These are phyloP conservation scores for Tachysurus vachellii DNA, from an alignment of 2,113 vertebrate genomes.

Conservation along the genomic window DNA sequence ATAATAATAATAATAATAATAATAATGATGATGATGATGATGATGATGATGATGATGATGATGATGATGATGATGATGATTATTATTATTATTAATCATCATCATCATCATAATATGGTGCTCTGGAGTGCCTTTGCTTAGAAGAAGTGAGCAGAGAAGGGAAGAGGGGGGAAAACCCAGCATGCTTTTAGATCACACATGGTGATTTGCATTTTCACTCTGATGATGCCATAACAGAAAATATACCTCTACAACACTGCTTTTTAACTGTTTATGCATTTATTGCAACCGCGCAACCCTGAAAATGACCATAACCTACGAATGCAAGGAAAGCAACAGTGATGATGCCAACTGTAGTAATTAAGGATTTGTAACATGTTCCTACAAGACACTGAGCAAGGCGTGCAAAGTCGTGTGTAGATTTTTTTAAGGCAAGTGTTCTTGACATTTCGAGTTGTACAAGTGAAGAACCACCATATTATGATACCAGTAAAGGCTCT, in stretches of 20 bases:
- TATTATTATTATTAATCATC: too few relatives aligned
- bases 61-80: too few relatives aligned
- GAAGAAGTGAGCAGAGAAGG: not conserved
- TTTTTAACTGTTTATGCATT: not conserved
- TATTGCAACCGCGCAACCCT: not conserved
- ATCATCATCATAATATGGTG: too few relatives aligned
- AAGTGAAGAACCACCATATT: not conserved
- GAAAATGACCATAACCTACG: not conserved
- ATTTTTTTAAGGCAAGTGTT: not conserved
- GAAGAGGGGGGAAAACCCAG: conserved; percentile 5
- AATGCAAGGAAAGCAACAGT: not conserved
- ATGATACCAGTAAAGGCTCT: conserved; percentile 30
- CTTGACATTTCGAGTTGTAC: not conserved
- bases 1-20: not conserved
- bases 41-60: too few relatives aligned
- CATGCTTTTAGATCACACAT: not conserved
- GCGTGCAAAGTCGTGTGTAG: not conserved
- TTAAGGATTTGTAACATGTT: conserved; percentile 28
- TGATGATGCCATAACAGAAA: not conserved
- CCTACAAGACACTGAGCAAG: not conserved
- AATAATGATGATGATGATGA: too few relatives aligned
- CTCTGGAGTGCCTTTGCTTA: not conserved
- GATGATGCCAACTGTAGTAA: not conserved
- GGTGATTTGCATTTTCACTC: conserved; percentile 4
- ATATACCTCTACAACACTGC: not conserved